A percentile compares a stretch with the other conserved stretches of the same genome.
Conservation (phyloP, 2,113 vertebrate genomes). For the Glaucidium brasilianum region DNA sequence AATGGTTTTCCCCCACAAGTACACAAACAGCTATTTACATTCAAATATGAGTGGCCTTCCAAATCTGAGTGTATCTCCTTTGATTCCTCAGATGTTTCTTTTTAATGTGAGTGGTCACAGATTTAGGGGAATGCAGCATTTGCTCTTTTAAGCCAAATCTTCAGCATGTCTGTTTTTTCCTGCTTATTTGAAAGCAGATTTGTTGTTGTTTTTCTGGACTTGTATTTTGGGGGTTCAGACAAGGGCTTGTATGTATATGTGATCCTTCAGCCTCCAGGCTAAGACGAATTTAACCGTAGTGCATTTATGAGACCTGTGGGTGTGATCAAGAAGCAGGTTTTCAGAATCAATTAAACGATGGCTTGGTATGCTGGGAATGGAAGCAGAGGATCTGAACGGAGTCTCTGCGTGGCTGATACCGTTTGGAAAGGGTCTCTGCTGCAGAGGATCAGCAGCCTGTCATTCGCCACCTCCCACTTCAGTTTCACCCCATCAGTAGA, state of each 20-base stretch:
- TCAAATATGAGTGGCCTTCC: background rate
- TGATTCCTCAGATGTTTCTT: background rate
- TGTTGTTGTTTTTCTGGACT: background rate
- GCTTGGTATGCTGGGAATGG: background rate
- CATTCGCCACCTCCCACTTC: background rate
- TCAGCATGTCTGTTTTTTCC: background rate
- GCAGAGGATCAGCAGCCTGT: slow-evolving; percentile 30
- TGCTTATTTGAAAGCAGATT: background rate
- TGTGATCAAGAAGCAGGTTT: slow-evolving; percentile 37
- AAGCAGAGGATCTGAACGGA: background rate
- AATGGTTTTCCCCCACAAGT: background rate
- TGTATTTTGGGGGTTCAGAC: background rate
- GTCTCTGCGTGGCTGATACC: background rate
- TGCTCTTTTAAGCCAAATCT: background rate
- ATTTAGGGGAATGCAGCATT: background rate
- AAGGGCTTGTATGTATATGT: background rate
- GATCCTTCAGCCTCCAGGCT: background rate
- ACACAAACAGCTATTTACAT: background rate
- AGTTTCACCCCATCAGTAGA: slow-evolving; percentile 13
- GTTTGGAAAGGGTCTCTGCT: background rate
- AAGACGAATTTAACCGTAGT: background rate
- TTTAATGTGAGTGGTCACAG: background rate
- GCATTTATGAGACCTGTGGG: slow-evolving; percentile 40
- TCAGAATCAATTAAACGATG: slow-evolving; percentile 1
- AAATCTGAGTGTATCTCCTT: background rate